These are phyloP conservation scores for Sphaeramia orbicularis DNA, from an alignment of 2,797 vertebrate genomes.

Conservation along the genomic window DNA sequence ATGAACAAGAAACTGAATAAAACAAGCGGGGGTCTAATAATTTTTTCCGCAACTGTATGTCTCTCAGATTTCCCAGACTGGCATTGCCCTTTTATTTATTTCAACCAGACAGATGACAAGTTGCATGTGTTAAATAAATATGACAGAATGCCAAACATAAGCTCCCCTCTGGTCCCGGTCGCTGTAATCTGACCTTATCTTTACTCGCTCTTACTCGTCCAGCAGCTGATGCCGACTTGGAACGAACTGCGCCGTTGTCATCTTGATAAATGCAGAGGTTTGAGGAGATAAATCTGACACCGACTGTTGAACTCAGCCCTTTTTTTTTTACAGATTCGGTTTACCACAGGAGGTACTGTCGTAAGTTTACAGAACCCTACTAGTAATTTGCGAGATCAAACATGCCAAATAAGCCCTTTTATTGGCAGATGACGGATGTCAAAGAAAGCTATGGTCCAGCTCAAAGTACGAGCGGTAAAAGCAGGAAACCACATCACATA, in stretches of 20 bases:
- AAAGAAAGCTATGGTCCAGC: slow-evolving; percentile 25
- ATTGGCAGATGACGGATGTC: slow-evolving; percentile 30
- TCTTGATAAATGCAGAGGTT: slow-evolving; percentile 29
- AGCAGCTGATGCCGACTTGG: neutral
- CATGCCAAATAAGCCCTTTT: slow-evolving; percentile 31
- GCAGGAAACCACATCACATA: slow-evolving; percentile 47
- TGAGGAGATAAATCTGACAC: neutral
- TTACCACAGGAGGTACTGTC: neutral
- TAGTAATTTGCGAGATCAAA: slow-evolving; percentile 22
- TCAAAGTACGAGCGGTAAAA: slow-evolving; percentile 19
- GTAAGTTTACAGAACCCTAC: neutral
- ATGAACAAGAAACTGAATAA: too few relatives aligned
- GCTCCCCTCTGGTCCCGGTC: neutral
- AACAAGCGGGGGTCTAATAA: too few relatives aligned
- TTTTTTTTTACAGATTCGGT: neutral
- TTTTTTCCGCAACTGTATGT: too few relatives aligned
- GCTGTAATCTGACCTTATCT: slow-evolving; percentile 24
- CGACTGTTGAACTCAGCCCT: neutral
- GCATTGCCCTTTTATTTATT: too few relatives aligned
- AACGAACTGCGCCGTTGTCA: slow-evolving; percentile 29
- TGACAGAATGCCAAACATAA: too few relatives aligned
- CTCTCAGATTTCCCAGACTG: too few relatives aligned
- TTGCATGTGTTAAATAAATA: neutral
- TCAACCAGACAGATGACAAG: too few relatives aligned
- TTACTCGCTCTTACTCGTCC: slow-evolving; percentile 17